Conservation (phyloP, 2,113 vertebrate genomes). For the Carassius carassius region DNA sequence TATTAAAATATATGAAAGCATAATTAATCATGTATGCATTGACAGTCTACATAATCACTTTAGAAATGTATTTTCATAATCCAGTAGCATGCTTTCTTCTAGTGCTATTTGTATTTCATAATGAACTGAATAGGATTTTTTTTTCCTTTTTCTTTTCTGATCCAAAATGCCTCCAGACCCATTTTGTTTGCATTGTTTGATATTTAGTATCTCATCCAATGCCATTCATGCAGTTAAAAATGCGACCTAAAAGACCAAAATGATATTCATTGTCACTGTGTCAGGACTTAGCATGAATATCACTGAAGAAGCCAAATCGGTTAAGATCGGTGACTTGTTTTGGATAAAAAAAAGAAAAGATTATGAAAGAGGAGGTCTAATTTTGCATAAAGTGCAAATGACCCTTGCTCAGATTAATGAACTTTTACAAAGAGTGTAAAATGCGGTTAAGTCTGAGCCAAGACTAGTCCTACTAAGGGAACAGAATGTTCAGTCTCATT, state of each 20-base stretch:
- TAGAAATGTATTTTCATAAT: neutral
- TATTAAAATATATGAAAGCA: conserved; percentile 9
- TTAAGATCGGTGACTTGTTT: neutral
- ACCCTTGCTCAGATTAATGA: conserved; percentile 17
- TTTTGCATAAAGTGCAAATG: conserved; percentile 11
- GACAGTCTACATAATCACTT: neutral
- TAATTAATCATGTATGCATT: neutral
- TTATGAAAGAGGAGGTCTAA: neutral
- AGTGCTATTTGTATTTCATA: neutral
- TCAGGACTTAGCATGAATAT: neutral
- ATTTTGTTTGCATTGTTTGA: neutral
- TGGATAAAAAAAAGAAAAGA: neutral
- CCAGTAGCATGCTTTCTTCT: neutral
- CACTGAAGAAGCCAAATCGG: neutral
- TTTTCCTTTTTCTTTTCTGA: neutral
- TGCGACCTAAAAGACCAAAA: neutral
- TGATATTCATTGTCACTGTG: neutral
- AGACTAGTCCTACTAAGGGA: neutral
- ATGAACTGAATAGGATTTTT: neutral
- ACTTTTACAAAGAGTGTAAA: neutral
- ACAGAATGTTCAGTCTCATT: neutral
- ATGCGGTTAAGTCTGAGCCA: neutral
- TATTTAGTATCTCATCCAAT: neutral
- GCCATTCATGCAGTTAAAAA: neutral
- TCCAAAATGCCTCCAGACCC: neutral